Base-by-base conservation (phyloP, 2,888 invertebrate genomes). In the Hymenopus coronatus region DNA sequence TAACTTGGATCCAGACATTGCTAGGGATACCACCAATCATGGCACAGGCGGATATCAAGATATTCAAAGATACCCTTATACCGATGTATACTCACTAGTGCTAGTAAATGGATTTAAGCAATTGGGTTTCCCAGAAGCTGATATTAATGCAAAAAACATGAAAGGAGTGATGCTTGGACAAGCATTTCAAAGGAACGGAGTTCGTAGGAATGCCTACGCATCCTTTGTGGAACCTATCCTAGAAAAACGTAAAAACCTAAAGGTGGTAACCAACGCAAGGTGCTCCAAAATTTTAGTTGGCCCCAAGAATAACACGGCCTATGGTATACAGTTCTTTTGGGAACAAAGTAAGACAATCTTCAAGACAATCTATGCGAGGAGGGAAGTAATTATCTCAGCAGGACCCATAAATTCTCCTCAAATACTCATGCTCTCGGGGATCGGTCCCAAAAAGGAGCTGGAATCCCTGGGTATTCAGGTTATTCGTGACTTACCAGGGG, bases 371-470 rank as follows among this genome's bases (percentile, higher is more conserved):
- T 94, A 96, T 90, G 97, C 98, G 0, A 95, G 95, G 54, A 98
- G 97, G 92, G 98, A 98, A 93, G 97, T 98, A 0, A 97, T 98
- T 90, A 92, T 98, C n/a, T 95, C 97, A 1, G 98, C 97, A 0
- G 99, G 95, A 0, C 95, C 98, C 0, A 95, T 99, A 0, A 98
- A 98, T 92, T 97, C 98, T 0, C 98, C 99, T 0, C 99, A 99
- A 92, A 92, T 99, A 2, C 93, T 99, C 83, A 98, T 99, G 98
- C 93, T 99, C 0, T 98, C 98, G 14, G 99, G 97, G 3, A 95
- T 99, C 25, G 97, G 97, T 0, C 97, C 97, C 0, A 94, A 95
- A 88, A 95, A 95, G 28, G 96, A 97, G 91, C 92, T 98, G 89
- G 93, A 94, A n/a, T 95, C 96, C 91, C 95, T 96, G 91, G 94